Evolutionary conservation across 2,113 vertebrate genomes (phyloP), one percentile per base, ranked within the genome.

Genomic region (Stigmatopora argus): DNA sequence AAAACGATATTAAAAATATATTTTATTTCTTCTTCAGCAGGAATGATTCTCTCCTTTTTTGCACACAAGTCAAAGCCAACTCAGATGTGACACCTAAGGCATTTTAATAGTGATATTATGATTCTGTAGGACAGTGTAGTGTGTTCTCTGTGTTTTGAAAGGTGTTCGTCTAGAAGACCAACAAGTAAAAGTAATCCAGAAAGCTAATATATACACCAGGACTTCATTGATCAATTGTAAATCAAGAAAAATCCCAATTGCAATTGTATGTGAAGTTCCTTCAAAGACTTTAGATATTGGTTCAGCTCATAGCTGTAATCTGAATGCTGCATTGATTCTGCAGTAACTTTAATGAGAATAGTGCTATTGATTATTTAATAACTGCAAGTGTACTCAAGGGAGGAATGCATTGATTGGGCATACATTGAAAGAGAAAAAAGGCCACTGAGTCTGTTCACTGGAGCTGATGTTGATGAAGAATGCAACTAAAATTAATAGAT

Each of bases 341-440:
- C 73, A 81, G 75, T 74, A 73, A 72, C 69, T 73, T 72, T 64
- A 77, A 83, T 72, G 72, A 52, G 62, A 81, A 70, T 65, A 41
- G 70, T 7, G 19, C 52, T 80, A 88, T 84, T 70, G 86, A 86
- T 82, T 67, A 57, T 63, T 63, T 78, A 80, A 80, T 78, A 82
- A 80, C 73, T 26, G 48, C 65, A 74, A 74, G 69, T 17, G 69
- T 58, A 49, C 75, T 71, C 69, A 3, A 34, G 71, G 67, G 82
- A 63, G 67, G 53, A 55, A 49, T 11, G 59, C 62, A 88, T 85
- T 11, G 80, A 85, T 80, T 64, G 59, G 49, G 72, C 76, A 75
- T 78, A 64, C 59, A 38, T 58, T 79, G 57, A 23, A 61, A 58
- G 49, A 58, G 53, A 75, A 73, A 70, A 41, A 58, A 45, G 26